Conservation (phyloP, 2,888 invertebrate genomes). For the Nasonia oneida region DNA sequence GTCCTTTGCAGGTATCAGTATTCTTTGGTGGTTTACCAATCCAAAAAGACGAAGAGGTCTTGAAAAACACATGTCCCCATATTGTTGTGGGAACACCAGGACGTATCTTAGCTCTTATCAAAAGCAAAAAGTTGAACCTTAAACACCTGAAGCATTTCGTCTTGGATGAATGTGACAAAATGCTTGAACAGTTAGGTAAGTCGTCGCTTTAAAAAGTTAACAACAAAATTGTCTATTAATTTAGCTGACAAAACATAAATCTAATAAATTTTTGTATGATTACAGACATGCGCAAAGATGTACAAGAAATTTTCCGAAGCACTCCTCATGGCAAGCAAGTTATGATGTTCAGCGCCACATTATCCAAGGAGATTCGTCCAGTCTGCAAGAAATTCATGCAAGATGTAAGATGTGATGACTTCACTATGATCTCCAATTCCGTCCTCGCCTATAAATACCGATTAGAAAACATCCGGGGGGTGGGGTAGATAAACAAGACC, state of each 20-base stretch:
- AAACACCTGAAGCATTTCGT: constrained; percentile 99
- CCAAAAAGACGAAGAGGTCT: constrained; percentile 96
- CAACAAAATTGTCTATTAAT: not conserved
- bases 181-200: constrained; percentile 96
- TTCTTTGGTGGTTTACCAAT: constrained; percentile 99
- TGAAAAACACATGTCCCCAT: constrained; percentile 98
- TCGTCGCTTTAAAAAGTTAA: constrained; percentile 66
- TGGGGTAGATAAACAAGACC: constrained; percentile 58
- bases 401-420: constrained; percentile 82
- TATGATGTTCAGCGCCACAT: constrained; percentile 99
- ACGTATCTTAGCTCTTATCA: constrained; percentile 95
- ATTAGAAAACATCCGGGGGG: constrained; percentile 54
- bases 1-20: constrained; percentile 86
- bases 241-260: not conserved
- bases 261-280: constrained; percentile 15
- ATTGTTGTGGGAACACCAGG: constrained; percentile 99
- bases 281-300: constrained; percentile 98
- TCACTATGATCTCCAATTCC: constrained; percentile 56
- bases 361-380: constrained; percentile 99
- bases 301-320: constrained; percentile 99
- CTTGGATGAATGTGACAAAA: constrained; percentile 99
- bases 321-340: constrained; percentile 99
- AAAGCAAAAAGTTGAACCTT: constrained; percentile 94
- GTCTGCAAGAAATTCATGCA: constrained; percentile 99
- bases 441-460: constrained; percentile 49